A percentile compares a stretch with the other conserved stretches of the same genome.
phyloP scores from a whole-genome alignment of 2,797 vertebrate species.

The Phyllotis vaccarum region DNA sequence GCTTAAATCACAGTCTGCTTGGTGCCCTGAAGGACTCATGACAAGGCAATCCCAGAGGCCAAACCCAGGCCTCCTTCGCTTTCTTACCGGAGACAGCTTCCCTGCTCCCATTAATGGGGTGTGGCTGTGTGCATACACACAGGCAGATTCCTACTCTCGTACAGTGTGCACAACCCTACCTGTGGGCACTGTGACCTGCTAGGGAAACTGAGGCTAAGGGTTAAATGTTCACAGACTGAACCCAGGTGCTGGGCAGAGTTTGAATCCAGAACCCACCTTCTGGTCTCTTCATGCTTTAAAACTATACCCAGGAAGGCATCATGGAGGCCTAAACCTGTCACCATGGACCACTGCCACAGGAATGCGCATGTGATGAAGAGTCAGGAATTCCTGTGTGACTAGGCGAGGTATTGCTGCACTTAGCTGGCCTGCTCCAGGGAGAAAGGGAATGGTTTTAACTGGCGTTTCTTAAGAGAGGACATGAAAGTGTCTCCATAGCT shows the following conservation, averaged over 20 bases:
- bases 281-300: background rate
- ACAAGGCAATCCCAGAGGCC: background rate
- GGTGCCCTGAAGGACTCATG: background rate
- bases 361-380: background rate
- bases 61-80: background rate
- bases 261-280: background rate
- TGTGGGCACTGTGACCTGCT: background rate
- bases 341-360: background rate
- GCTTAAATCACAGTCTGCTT: background rate
- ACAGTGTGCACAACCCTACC: fast-evolving
- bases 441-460: background rate
- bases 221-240: background rate
- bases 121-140: background rate
- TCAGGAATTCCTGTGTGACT: background rate
- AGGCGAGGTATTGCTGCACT: background rate
- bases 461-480: background rate
- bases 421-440: background rate
- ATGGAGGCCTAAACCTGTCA: background rate
- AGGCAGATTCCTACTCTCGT: background rate
- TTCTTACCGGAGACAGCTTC: background rate
- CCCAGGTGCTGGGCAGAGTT: background rate
- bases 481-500: slow-evolving; percentile 57
- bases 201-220: background rate
- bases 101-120: background rate
- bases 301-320: background rate